Base-by-base conservation (phyloP, 1,140 invertebrate genomes). In the Eulimnadia texana region DNA sequence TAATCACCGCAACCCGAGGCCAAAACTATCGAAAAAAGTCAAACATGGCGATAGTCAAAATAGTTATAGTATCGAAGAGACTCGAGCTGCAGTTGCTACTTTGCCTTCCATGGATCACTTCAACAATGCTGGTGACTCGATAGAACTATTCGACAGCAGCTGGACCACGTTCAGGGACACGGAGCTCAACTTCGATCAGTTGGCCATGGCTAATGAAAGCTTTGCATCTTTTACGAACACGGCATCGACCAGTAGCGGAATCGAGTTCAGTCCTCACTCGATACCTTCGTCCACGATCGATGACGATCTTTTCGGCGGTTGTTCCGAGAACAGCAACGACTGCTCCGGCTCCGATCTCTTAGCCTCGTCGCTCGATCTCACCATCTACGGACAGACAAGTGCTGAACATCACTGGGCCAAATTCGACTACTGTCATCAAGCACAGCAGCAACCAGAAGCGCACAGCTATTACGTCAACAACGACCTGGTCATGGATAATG, bases 261-360 rank as follows among this genome's bases (percentile, higher is more conserved):
- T 61, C 29, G 55, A 59, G 13, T 63, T 49, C 47, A 58, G 62
- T 28, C 50, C 56, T 19, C 47, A 42, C 52, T 59, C 62, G 16
- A 63, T 58, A 52, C 47, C 56, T 9, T 49, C 50, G 11, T 59
- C 55, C n/a, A 63, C 50, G 19, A 57, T 62, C 2, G 62, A 62
- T n/a, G 62, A 63, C 9, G 62, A 63, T 20, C 50, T 63, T 3
- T 63, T 63, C 62, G 50, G 50, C 23, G 29, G 51, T 11, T 54
- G 51, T 6, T 27, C 58, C 19, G 62, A 58, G 22, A 25, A 52
- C 50, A 55, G 52, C 42, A 53, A 58, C 51, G 62, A 63, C 42
- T 55, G 56, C 25, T 61, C 60, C 19, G 28, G 50, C 16, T 50
- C 62, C 19, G 50, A 59, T 47, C 50, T 58, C 19, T 25, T 58